A percentile compares a stretch with the other conserved stretches of the same genome.
phyloP scores from a whole-genome alignment of 2,797 vertebrate genomes.

The Malacoctenus gilli region DNA sequence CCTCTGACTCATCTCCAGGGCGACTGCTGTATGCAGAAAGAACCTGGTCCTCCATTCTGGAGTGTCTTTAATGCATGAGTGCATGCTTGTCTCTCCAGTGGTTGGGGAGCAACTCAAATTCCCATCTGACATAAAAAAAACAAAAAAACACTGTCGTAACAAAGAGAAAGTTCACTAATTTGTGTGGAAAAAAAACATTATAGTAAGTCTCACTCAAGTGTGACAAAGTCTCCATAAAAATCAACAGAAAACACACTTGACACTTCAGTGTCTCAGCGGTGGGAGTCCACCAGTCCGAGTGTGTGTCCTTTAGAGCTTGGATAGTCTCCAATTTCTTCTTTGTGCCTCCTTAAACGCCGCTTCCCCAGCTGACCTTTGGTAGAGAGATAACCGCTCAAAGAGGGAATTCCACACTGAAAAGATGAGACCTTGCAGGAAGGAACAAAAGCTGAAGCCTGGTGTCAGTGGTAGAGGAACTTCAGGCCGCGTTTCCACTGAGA shows the following conservation, averaged over 20 bases:
- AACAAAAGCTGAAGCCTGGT: background rate
- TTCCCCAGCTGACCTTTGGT: background rate
- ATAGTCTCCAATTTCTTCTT: no score
- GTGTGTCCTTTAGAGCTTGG: background rate
- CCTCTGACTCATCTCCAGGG: constrained; percentile 6
- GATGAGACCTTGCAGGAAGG: background rate
- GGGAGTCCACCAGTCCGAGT: background rate
- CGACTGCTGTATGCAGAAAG: background rate
- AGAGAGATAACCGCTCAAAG: background rate
- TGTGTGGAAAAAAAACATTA: no score
- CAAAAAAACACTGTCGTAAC: background rate
- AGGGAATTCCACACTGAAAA: background rate
- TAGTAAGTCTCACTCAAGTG: background rate
- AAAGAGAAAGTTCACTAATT: no score
- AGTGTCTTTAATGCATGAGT: background rate
- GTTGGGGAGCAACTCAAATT: constrained; percentile 1
- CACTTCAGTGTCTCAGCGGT: no score
- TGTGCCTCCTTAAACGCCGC: no score
- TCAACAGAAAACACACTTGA: background rate
- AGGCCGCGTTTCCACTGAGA: background rate
- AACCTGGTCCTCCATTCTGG: background rate
- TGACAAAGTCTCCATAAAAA: background rate
- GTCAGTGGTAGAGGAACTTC: background rate
- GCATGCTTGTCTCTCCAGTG: background rate
- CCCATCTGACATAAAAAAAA: background rate